These are phyloP conservation scores for Epinotia bilunana DNA, from an alignment of 2,888 invertebrate species.

Conservation along the genomic window DNA sequence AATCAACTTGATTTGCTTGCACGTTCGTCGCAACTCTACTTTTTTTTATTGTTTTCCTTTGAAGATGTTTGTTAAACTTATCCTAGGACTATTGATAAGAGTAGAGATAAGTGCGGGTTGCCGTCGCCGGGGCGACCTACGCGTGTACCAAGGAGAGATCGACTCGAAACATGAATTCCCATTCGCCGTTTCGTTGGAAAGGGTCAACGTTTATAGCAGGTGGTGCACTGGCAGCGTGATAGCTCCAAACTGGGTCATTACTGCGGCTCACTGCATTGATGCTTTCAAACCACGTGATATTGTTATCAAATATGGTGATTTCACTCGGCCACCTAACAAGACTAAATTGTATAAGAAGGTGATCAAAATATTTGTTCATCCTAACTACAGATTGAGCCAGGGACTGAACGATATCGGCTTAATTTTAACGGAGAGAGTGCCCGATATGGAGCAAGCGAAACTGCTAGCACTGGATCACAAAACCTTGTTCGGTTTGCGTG, in stretches of 20 bases:
- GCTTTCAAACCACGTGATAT: too few relatives aligned
- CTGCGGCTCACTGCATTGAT: not conserved
- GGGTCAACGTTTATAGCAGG: too few relatives aligned
- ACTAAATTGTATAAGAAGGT: not conserved
- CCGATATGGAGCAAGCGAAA: not conserved
- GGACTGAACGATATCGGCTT: not conserved
- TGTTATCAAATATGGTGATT: too few relatives aligned
- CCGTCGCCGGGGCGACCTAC: not conserved
- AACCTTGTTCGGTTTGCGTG: not conserved
- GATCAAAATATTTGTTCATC: too few relatives aligned
- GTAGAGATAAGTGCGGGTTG: not conserved
- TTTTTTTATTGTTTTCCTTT: too few relatives aligned
- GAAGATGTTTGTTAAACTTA: too few relatives aligned
- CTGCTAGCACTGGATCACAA: not conserved
- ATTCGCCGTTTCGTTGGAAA: not conserved
- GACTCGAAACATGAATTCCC: not conserved
- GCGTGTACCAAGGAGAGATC: not conserved
- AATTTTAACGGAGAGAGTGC: not conserved
- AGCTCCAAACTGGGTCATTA: not conserved
- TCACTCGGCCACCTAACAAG: not conserved
- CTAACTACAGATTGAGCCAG: too few relatives aligned
- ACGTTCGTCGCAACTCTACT: too few relatives aligned
- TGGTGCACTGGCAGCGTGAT: constrained; percentile 13
- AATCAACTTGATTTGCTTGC: too few relatives aligned
- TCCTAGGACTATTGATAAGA: not conserved